Evolutionary conservation across 2,797 vertebrate species (phyloP).

Genomic region (Agapornis canus): DNA sequence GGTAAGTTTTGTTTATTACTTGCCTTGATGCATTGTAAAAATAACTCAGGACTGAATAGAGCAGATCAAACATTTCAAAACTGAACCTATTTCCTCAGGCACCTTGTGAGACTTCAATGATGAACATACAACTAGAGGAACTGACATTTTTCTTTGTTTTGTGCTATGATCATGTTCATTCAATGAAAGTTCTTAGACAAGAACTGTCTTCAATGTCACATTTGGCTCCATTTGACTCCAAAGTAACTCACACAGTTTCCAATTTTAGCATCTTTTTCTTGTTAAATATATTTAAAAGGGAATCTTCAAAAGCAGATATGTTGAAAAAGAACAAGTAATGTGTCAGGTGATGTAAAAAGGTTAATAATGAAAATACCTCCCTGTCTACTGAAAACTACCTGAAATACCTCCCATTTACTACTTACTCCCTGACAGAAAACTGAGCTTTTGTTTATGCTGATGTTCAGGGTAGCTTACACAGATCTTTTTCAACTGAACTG

Average conservation of each 20-base stretch:
- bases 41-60: conserved; percentile 5
- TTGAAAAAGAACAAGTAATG: not conserved
- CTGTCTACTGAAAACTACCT: not conserved
- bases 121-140: not conserved
- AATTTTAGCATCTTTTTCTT: conserved; percentile 50
- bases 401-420: not conserved
- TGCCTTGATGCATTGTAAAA: conserved; percentile 24
- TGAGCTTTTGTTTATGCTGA: not conserved
- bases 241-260: conserved; percentile 5
- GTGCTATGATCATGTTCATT: conserved; percentile 32
- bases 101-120: conserved; percentile 3
- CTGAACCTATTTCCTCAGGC: not conserved
- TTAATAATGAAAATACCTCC: not conserved
- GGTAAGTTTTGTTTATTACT: conserved; percentile 1
- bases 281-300: not conserved
- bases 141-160: conserved; percentile 32
- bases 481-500: not conserved
- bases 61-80: conserved; percentile 34
- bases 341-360: not conserved
- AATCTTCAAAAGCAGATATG: not conserved
- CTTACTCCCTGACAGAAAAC: not conserved
- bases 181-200: conserved; percentile 29
- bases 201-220: conserved; percentile 17
- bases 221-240: not conserved
- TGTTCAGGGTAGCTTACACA: not conserved